Conservation (phyloP, 2,797 vertebrate species). For the Siniperca obscura region DNA sequence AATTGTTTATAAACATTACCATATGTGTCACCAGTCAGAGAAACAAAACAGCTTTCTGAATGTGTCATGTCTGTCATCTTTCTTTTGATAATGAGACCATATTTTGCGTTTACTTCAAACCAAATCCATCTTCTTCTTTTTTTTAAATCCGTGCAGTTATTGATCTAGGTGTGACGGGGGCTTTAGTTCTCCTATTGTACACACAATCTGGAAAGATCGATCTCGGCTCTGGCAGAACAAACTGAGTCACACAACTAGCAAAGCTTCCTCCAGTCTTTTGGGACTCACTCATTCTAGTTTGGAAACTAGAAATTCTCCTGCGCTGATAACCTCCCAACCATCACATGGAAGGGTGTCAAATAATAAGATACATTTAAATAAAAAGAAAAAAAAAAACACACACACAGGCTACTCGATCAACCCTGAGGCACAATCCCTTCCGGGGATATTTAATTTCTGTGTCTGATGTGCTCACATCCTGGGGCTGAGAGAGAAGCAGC, state of each 20-base stretch:
- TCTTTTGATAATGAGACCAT: constrained; percentile 16
- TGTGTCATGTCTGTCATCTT: constrained; percentile 6
- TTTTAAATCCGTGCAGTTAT: constrained; percentile 27
- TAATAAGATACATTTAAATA: constrained; percentile 15
- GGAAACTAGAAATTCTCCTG: constrained; percentile 32
- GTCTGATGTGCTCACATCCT: constrained; percentile 45
- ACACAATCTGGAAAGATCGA: constrained; percentile 29
- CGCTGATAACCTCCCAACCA: constrained; percentile 19
- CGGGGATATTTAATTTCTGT: constrained; percentile 53
- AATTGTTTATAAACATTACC: constrained; percentile 17
- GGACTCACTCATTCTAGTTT: constrained; percentile 25
- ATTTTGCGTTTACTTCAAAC: constrained; percentile 31
- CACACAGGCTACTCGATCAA: constrained; percentile 24
- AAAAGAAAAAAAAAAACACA: neutral
- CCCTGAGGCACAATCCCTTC: constrained; percentile 40
- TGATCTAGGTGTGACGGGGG: constrained; percentile 33
- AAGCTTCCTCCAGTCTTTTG: constrained; percentile 27
- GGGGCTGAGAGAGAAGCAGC: constrained; percentile 31
- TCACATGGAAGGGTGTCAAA: constrained; percentile 9
- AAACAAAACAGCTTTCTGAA: constrained; percentile 32
- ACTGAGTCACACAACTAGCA: constrained; percentile 52
- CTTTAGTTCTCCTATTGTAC: constrained; percentile 31
- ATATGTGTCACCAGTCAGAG: constrained; percentile 20
- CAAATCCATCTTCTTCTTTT: constrained; percentile 31
- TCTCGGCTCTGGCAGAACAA: constrained; percentile 53